Base-by-base conservation (phyloP, 2,113 vertebrate genomes). In the Pimephales promelas region DNA sequence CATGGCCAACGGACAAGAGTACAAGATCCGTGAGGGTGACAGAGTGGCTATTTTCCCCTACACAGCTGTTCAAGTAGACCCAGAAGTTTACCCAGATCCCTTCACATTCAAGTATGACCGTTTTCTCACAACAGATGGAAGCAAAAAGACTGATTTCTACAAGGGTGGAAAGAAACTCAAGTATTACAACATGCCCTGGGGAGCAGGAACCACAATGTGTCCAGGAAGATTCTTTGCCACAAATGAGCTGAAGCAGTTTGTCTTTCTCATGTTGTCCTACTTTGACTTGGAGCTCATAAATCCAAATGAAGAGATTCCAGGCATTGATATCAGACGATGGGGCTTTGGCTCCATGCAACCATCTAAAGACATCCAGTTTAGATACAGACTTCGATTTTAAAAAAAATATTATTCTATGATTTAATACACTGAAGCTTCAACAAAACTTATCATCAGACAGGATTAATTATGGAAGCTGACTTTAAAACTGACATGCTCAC, bases 121-220 rank as follows among this genome's bases (percentile, higher is more conserved):
- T 18, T 98, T 98, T 22, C 89, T 98, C 5, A 95, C 93, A 31
- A 86, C 94, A 0, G 89, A 96, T 0, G 94, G 96, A 24, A 94
- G 83, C 89, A 95, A 88, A 83, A 98, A 96, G 66, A 92, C 93
- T 0, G 90, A 95, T n/a, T 99, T 99, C 90, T 96, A 94, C 88
- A 98, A 95, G 87, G 87, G 86, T 0, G 97, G 96, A 13, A 95
- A 94, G 86, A 97, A 90, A 84, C 86, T 98, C 81, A 97, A 95
- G 82, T 96, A 95, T 31, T 95, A 93, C 90, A 96, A 1, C 90
- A 97, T 99, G 97, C 97, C 97, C 0, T 99, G 97, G 96, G 97
- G 97, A 0, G 94, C 95, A 0, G 96, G 97, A 0, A 83, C 93
- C 36, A 95, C 95, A 81, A 96, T 94, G 84, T 99, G 97, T 49